These are phyloP conservation scores for Monochamus alternatus DNA, from an alignment of 2,888 invertebrate genomes.

Conservation along the genomic window DNA sequence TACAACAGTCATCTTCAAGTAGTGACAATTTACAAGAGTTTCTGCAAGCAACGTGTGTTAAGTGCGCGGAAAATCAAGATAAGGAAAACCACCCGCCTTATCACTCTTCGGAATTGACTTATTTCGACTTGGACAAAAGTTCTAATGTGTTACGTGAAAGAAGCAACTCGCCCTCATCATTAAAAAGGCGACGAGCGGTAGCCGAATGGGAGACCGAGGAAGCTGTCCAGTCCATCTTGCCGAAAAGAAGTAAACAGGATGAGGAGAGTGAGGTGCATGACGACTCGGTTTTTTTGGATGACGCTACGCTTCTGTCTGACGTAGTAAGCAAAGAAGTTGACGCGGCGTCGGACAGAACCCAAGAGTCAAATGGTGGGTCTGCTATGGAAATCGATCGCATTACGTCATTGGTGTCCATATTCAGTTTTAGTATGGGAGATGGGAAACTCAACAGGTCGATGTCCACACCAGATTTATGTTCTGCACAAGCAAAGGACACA, in stretches of 20 bases:
- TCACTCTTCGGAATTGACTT: constrained; percentile 65
- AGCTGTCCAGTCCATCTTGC: constrained; percentile 73
- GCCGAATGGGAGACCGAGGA: constrained; percentile 75
- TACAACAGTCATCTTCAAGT: constrained; percentile 60
- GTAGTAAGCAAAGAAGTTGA: constrained; percentile 62
- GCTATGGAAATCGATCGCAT: constrained; percentile 76
- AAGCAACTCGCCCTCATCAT: constrained; percentile 60
- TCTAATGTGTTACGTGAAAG: constrained; percentile 66
- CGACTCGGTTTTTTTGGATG: constrained; percentile 71
- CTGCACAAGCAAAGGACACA: constrained; percentile 73
- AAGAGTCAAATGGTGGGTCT: constrained; percentile 56
- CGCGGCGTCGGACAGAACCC: constrained; percentile 45
- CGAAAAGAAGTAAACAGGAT: constrained; percentile 70
- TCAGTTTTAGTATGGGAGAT: constrained; percentile 72
- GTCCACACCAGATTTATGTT: constrained; percentile 74
- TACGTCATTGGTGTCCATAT: constrained; percentile 75
- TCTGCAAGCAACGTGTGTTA: constrained; percentile 62
- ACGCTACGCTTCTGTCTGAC: constrained; percentile 68
- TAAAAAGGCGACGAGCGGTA: constrained; percentile 71
- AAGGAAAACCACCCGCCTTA: constrained; percentile 71
- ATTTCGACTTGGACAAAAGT: constrained; percentile 71
- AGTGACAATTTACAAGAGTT: constrained; percentile 56
- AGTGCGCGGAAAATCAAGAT: constrained; percentile 66
- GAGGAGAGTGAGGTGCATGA: constrained; percentile 62
- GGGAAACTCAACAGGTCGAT: constrained; percentile 70